phyloP scores from a whole-genome alignment of 2,888 invertebrate species.

The Cheilosia variabilis region DNA sequence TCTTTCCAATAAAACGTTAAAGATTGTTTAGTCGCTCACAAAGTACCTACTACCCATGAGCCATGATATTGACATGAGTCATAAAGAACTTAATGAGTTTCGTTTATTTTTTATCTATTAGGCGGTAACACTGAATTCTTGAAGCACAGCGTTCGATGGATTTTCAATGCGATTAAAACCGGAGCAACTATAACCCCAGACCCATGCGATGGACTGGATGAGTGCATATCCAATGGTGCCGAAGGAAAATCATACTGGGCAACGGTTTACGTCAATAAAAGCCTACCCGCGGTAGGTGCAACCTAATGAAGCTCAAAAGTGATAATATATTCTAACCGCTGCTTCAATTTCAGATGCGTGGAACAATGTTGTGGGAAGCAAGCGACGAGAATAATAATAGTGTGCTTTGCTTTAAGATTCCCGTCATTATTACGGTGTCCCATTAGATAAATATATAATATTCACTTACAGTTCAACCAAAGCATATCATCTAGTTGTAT shows the following conservation, averaged over 20 bases:
- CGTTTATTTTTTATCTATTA: conserved; percentile 50
- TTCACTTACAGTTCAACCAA: conserved; percentile 7
- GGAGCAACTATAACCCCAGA: conserved; percentile 81
- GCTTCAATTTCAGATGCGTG: conserved; percentile 81
- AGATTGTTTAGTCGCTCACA: no score
- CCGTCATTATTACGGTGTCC: conserved; percentile 76
- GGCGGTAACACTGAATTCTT: conserved; percentile 79
- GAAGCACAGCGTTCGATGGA: conserved; percentile 81
- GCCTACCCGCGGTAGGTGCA: conserved; percentile 80
- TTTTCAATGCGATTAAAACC: conserved; percentile 80
- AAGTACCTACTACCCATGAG: no score
- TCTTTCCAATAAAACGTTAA: no score
- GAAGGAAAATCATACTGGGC: conserved; percentile 81
- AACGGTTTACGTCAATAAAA: conserved; percentile 78
- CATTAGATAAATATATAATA: conserved; percentile 29
- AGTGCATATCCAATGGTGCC: conserved; percentile 78
- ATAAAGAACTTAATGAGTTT: neutral
- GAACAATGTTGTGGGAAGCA: conserved; percentile 81
- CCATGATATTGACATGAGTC: no score
- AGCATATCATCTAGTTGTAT: conserved; percentile 21
- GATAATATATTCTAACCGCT: neutral
- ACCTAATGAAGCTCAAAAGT: neutral
- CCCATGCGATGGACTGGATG: conserved; percentile 80
- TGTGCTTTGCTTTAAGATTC: conserved; percentile 82
- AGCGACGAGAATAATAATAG: conserved; percentile 77